Evolutionary conservation across 2,888 invertebrate species (phyloP), one percentile per base, ranked within the genome.

Genomic region (Drosophila siamana): DNA sequence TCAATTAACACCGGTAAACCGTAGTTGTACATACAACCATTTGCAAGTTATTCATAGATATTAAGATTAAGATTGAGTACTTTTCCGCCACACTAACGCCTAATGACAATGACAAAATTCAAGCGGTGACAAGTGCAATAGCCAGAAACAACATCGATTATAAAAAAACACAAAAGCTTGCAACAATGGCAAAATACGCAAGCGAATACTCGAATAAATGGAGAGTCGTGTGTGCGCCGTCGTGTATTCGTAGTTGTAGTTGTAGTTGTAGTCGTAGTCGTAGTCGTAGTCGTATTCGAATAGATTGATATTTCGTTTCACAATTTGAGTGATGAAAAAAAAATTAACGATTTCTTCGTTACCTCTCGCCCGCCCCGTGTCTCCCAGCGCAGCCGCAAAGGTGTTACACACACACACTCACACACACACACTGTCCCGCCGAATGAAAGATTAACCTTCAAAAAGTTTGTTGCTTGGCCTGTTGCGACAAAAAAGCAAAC

Each of bases 381-480:
- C 24, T 40, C 38, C 33, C 22, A 43, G 4, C n/a, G 24, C 16
- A 26, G 9, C n/a, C 26, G 8, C 38, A 26, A 22, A 68, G 66
- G 63, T 74, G 64, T 74, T 74, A 72, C 66, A 72, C 36, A 62
- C 50, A 46, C 28, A 11, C 28, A 28, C 19, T 1, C 19, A 19
- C 3, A 3, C 28, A 9, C 28, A 9, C 28, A 11, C 19, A 19
- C 19, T 19, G 55, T 62, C 52, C 52, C 54, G 16, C 48, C 76
- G 64, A 70, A 72, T 71, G 72, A 84, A 78, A 85, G 80, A 85
- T 80, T 76, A 78, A 76, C 86, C 86, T 86, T 82, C 80, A 75
- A 72, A 70, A 55, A 13, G 44, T 50, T 65, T 54, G 56, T 63
- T 43, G 55, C 38, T 60, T 44, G 16, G 28, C 15, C 19, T 28